phyloP scores from a whole-genome alignment of 2,888 invertebrate genomes.

The Anticlea derivata region DNA sequence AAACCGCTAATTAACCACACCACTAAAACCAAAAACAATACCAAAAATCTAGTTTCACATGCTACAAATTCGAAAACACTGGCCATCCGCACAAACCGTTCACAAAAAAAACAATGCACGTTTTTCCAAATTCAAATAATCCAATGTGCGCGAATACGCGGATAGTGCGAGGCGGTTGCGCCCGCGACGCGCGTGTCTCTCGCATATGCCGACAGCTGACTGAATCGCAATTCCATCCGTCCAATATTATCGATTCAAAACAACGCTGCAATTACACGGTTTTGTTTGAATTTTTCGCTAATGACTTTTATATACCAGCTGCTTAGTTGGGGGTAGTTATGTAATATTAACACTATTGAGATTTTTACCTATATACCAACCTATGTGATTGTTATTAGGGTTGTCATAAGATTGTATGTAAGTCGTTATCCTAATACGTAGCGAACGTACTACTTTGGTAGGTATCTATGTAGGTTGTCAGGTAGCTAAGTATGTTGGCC shows the following conservation, averaged over 20 bases:
- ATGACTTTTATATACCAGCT: slow-evolving; percentile 51
- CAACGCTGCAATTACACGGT: slow-evolving; percentile 71
- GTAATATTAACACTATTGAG: neutral
- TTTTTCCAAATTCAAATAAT: slow-evolving; percentile 28
- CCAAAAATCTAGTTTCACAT: too few species aligned
- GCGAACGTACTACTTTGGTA: too few species aligned
- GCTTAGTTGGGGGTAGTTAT: slow-evolving; percentile 31
- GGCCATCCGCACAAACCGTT: neutral
- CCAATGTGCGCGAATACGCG: slow-evolving; percentile 60
- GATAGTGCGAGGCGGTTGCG: slow-evolving; percentile 57
- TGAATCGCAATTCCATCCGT: slow-evolving; percentile 68
- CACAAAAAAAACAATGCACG: slow-evolving; percentile 12
- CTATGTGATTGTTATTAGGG: too few species aligned
- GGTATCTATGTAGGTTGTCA: too few species aligned
- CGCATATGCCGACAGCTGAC: slow-evolving; percentile 80
- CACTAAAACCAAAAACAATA: neutral
- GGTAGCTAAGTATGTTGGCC: too few species aligned
- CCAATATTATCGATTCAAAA: too few species aligned
- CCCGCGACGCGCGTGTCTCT: slow-evolving; percentile 77
- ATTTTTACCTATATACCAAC: too few species aligned
- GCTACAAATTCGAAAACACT: too few species aligned
- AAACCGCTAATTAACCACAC: neutral
- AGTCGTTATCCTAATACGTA: too few species aligned
- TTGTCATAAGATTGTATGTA: too few species aligned
- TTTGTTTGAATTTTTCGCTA: slow-evolving; percentile 65